phyloP scores from a whole-genome alignment of 2,888 invertebrate genomes.

The Timandra comae region DNA sequence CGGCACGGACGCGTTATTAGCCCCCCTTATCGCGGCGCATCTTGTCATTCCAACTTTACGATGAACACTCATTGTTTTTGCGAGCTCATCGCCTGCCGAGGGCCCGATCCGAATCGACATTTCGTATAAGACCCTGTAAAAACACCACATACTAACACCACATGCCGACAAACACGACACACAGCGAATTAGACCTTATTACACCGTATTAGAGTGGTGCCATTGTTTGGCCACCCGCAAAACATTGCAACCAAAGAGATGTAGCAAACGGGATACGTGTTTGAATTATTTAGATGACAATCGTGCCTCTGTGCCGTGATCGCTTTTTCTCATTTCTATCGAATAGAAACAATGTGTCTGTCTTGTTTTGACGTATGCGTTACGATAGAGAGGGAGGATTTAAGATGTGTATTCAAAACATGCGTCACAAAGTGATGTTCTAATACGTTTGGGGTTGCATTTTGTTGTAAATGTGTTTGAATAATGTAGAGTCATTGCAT shows the following conservation, averaged over 20 bases:
- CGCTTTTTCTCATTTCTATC: conserved; percentile 67
- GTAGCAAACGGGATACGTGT: conserved; percentile 55
- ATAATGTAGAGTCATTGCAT: conserved; percentile 35
- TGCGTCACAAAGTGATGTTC: conserved; percentile 53
- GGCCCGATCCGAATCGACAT: conserved; percentile 66
- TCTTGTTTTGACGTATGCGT: conserved; percentile 29
- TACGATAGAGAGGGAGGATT: conserved; percentile 30
- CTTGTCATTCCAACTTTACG: conserved; percentile 62
- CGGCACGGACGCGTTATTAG: conserved; percentile 42
- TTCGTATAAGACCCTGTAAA: conserved; percentile 69
- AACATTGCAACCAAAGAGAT: conserved; percentile 35
- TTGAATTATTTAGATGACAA: conserved; percentile 75
- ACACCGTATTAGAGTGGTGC: conserved; percentile 12
- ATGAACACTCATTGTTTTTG: conserved; percentile 63
- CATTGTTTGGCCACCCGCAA: conserved; percentile 5
- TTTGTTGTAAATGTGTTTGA: conserved; percentile 40
- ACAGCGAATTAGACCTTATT: conserved; percentile 25
- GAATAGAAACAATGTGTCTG: conserved; percentile 35
- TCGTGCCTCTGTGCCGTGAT: conserved; percentile 69
- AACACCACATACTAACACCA: conserved; percentile 46
- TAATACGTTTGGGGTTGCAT: conserved; percentile 52
- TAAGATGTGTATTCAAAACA: conserved; percentile 50
- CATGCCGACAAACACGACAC: not conserved
- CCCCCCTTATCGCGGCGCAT: conserved; percentile 47
- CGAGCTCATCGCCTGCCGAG: conserved; percentile 44